phyloP scores from a whole-genome alignment of 2,888 invertebrate genomes.

The Drosophila aldrichi region DNA sequence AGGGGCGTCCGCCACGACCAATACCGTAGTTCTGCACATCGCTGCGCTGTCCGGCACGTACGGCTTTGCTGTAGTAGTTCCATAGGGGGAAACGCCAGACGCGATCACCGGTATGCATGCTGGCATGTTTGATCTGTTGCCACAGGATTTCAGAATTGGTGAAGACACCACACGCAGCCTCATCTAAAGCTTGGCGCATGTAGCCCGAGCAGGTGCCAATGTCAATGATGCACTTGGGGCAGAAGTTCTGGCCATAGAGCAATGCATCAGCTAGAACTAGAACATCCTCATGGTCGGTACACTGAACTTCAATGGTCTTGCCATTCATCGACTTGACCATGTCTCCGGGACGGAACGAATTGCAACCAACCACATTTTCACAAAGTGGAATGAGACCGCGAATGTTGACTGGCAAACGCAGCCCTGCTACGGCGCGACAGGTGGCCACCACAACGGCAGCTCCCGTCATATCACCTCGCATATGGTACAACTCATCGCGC shows the following conservation, averaged over 20 bases:
- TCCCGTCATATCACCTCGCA: conserved; percentile 95
- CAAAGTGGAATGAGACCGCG: conserved; percentile 90
- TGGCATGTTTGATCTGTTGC: conserved; percentile 88
- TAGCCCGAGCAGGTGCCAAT: conserved; percentile 92
- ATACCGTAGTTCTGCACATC: conserved; percentile 86
- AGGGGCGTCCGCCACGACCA: conserved; percentile 87
- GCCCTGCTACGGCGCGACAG: conserved; percentile 89
- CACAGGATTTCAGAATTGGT: conserved; percentile 91
- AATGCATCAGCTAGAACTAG: conserved; percentile 92
- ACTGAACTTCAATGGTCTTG: conserved; percentile 88
- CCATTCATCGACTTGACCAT: conserved; percentile 91
- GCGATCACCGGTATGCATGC: conserved; percentile 91
- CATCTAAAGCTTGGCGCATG: conserved; percentile 88
- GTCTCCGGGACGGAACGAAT: conserved; percentile 92
- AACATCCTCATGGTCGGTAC: conserved; percentile 92
- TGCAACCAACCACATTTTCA: conserved; percentile 92
- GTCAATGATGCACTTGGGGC: conserved; percentile 90
- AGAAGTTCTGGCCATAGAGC: conserved; percentile 88
- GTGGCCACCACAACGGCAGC: conserved; percentile 92
- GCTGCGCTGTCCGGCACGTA: conserved; percentile 86
- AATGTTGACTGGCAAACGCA: conserved; percentile 90
- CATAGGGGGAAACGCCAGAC: conserved; percentile 95
- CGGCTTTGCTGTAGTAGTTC: conserved; percentile 89
- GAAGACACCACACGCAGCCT: conserved; percentile 90
- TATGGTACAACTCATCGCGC: conserved; percentile 82